phyloP scores from a whole-genome alignment of 2,888 invertebrate species.

The Andricus quercusramuli region DNA sequence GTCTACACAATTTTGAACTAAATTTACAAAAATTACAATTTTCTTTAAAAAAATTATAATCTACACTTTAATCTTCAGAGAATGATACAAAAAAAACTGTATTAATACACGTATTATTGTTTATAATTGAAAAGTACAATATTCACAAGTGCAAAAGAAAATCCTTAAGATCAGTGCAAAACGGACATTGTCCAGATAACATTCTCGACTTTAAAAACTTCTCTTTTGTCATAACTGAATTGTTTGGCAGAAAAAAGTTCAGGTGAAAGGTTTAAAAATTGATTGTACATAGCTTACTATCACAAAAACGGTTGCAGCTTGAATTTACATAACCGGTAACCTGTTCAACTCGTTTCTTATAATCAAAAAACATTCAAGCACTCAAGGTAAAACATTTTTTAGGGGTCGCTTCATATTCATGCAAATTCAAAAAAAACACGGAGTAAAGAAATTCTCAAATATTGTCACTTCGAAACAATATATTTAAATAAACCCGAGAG shows the following conservation, averaged over 20 bases:
- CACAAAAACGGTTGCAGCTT: background rate
- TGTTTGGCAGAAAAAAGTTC: background rate
- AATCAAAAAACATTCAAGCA: constrained; percentile 2
- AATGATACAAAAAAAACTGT: no score
- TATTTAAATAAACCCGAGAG: background rate
- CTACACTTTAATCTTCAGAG: no score
- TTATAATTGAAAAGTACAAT: background rate
- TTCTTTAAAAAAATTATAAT: background rate
- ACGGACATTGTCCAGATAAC: background rate
- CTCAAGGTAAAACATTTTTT: background rate
- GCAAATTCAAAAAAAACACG: background rate
- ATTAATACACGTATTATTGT: background rate
- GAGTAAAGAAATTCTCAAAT: background rate
- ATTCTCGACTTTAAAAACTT: background rate
- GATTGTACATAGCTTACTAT: background rate
- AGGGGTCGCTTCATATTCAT: background rate
- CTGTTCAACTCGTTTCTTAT: constrained; percentile 3
- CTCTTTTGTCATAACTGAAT: background rate
- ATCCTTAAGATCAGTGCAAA: background rate
- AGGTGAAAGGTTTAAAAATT: background rate
- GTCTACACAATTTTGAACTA: background rate
- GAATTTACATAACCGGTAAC: constrained; percentile 12
- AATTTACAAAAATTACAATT: background rate
- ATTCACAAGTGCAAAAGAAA: background rate
- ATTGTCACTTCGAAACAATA: background rate